Percentiles rank a stretch among this genome's conserved stretches.
phyloP scores from a whole-genome alignment of 1,140 invertebrate species.

The Carcinoscorpius rotundicauda region DNA sequence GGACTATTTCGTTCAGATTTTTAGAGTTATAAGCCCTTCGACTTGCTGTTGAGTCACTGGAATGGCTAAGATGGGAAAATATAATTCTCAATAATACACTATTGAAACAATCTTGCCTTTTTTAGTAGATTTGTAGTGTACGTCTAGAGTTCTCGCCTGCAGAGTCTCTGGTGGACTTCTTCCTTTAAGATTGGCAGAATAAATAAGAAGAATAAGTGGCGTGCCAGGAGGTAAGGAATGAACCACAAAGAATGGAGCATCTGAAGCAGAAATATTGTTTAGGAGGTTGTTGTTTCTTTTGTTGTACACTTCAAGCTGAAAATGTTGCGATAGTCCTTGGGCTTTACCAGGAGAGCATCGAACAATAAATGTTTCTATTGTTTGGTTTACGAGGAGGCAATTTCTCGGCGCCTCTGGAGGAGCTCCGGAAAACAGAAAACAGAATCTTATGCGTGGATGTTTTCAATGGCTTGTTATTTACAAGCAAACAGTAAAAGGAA shows the following conservation, averaged over 20 bases:
- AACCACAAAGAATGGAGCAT: slow-evolving; percentile 23
- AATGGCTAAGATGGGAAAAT: too few relatives aligned
- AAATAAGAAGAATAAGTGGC: slow-evolving; percentile 34
- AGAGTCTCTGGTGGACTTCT: slow-evolving; percentile 33
- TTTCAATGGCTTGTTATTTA: too few relatives aligned
- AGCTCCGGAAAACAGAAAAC: too few relatives aligned
- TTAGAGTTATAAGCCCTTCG: too few relatives aligned
- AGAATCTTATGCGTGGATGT: too few relatives aligned
- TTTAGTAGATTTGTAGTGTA: too few relatives aligned
- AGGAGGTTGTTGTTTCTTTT: slow-evolving; percentile 11
- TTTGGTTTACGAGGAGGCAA: slow-evolving; percentile 73
- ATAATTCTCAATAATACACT: too few relatives aligned
- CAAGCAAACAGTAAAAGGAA: too few relatives aligned
- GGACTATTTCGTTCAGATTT: too few relatives aligned
- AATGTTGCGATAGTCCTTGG: slow-evolving; percentile 66
- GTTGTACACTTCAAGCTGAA: slow-evolving; percentile 65
- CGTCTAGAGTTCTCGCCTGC: too few relatives aligned
- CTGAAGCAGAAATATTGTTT: slow-evolving; percentile 18
- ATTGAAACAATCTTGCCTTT: too few relatives aligned
- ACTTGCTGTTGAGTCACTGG: too few relatives aligned
- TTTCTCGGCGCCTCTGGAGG: slow-evolving; percentile 65
- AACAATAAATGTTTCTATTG: slow-evolving; percentile 58
- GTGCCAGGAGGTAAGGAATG: slow-evolving; percentile 20
- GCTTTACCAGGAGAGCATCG: slow-evolving; percentile 62
- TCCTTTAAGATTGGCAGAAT: slow-evolving; percentile 55